phyloP scores from a whole-genome alignment of 2,113 vertebrate species.

The Brachionichthys hirsutus region DNA sequence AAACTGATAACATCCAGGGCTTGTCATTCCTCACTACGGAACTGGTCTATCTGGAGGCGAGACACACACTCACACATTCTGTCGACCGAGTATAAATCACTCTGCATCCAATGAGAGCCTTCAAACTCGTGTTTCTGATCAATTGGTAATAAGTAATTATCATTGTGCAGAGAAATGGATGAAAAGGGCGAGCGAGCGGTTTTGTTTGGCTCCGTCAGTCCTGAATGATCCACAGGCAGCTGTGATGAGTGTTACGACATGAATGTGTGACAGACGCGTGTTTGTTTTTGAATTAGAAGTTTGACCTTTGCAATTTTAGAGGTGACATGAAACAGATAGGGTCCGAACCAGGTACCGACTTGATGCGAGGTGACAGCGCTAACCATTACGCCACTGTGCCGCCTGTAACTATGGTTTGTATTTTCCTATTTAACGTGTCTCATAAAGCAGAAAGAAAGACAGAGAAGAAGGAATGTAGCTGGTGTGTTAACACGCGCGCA shows the following conservation, averaged over 20 bases:
- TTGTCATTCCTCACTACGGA: constrained; percentile 65
- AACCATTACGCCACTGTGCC: too few relatives aligned
- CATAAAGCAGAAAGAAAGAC: too few relatives aligned
- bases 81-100: constrained; percentile 52
- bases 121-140: constrained; percentile 41
- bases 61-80: constrained; percentile 28
- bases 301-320: too few relatives aligned
- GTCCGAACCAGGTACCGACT: too few relatives aligned
- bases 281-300: background rate
- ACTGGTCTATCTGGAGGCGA: constrained; percentile 35
- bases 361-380: too few relatives aligned
- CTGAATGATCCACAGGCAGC: background rate
- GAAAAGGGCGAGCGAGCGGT: constrained; percentile 2
- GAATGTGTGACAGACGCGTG: background rate
- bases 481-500: constrained; percentile 23
- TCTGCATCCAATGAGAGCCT: constrained; percentile 31
- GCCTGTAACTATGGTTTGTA: too few relatives aligned
- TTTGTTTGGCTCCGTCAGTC: background rate
- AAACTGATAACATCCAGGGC: constrained; percentile 67
- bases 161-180: background rate
- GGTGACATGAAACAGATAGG: too few relatives aligned
- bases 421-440: too few relatives aligned
- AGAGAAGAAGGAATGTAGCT: background rate
- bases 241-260: background rate
- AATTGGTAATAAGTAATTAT: constrained; percentile 56